Evolutionary conservation across 2,888 invertebrate genomes (phyloP).

Genomic region (Pristionchus mayeri): DNA sequence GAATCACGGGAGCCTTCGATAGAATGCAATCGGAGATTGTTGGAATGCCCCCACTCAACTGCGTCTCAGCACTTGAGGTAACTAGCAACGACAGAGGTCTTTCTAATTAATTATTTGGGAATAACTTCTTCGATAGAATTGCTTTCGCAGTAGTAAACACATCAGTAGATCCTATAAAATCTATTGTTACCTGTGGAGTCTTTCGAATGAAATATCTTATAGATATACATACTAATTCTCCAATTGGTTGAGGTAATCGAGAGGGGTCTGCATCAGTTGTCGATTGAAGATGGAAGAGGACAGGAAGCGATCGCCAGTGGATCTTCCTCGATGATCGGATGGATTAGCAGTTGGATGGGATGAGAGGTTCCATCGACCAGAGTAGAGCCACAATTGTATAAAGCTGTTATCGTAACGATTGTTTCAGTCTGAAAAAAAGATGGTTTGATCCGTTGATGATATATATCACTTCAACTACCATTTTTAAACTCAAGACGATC

Average conservation of each 20-base stretch:
- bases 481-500: too few relatives aligned
- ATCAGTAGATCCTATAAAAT: too few relatives aligned
- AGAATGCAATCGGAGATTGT: slow-evolving; percentile 10
- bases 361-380: background rate
- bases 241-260: background rate
- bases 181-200: background rate
- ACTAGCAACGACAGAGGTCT: too few relatives aligned
- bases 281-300: background rate
- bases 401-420: too few relatives aligned
- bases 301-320: background rate
- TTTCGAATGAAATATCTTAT: background rate
- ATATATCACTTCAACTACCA: too few relatives aligned
- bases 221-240: too few relatives aligned
- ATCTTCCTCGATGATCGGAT: slow-evolving; percentile 34
- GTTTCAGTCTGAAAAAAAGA: too few relatives aligned
- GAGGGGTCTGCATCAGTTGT: background rate
- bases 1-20: background rate
- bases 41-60: background rate
- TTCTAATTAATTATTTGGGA: too few relatives aligned
- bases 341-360: background rate
- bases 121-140: too few relatives aligned
- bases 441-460: too few relatives aligned
- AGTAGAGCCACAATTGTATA: too few relatives aligned
- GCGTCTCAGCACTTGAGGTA: slow-evolving; percentile 2
- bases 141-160: too few relatives aligned